Percentiles rank a stretch among this genome's conserved stretches.
Conservation (phyloP, 2,888 invertebrate genomes). For the Periphyllus acericola region DNA sequence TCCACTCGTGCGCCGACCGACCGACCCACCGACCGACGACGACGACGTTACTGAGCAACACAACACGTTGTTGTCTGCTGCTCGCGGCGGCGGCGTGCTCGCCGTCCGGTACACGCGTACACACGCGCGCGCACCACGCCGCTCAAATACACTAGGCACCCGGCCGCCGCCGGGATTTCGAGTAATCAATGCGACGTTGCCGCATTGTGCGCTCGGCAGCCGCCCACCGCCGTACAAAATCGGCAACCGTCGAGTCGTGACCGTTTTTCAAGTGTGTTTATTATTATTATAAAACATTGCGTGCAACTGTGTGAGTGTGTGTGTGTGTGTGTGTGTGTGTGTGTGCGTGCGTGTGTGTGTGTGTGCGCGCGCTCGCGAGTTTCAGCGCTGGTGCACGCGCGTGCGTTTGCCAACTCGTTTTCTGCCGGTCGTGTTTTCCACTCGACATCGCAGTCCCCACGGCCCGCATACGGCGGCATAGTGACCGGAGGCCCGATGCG, state of each 20-base stretch:
- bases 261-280: constrained; percentile 41
- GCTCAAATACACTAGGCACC: constrained; percentile 62
- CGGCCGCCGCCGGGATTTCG: constrained; percentile 65
- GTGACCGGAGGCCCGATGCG: neutral
- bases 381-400: neutral
- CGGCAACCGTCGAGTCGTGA: constrained; percentile 60
- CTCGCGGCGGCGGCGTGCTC: constrained; percentile 65
- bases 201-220: constrained; percentile 66
- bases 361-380: too few species aligned
- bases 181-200: constrained; percentile 66
- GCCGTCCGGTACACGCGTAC: constrained; percentile 66
- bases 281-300: constrained; percentile 3
- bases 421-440: constrained; percentile 30
- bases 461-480: neutral
- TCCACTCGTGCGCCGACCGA: neutral
- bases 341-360: neutral
- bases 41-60: constrained; percentile 64
- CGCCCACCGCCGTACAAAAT: constrained; percentile 64
- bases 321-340: neutral
- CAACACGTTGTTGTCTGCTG: constrained; percentile 64
- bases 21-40: too few species aligned
- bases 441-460: neutral
- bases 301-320: neutral
- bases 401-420: constrained; percentile 51
- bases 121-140: constrained; percentile 64